Conservation (phyloP, 2,888 invertebrate genomes). For the Apodemia duryi region DNA sequence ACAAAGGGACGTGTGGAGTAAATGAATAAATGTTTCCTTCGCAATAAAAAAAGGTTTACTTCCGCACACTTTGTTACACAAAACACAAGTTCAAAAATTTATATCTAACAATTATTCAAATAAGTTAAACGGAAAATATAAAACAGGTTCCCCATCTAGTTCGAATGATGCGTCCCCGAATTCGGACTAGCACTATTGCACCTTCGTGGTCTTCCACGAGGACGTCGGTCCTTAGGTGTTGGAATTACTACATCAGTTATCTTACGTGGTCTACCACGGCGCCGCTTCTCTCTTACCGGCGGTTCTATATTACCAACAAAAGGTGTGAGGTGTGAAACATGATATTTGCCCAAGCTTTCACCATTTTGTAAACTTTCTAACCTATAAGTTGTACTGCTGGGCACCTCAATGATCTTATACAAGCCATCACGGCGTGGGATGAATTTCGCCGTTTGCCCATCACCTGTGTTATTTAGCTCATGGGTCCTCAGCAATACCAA, state of each 20-base stretch:
- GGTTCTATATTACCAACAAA: background rate
- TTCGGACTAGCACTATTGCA: background rate
- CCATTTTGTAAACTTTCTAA: slow-evolving; percentile 2
- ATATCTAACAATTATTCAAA: no score
- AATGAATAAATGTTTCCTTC: no score
- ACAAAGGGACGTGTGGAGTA: no score
- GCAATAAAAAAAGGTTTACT: no score
- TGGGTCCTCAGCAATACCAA: slow-evolving; percentile 21
- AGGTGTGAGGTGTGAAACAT: slow-evolving; percentile 14
- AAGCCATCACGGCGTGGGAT: slow-evolving; percentile 18
- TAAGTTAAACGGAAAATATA: no score
- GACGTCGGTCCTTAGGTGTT: no score
- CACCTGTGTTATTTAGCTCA: slow-evolving; percentile 5
- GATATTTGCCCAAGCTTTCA: slow-evolving; percentile 9
- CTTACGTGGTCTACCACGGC: slow-evolving; percentile 2
- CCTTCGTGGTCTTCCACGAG: no score
- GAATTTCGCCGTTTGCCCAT: slow-evolving; percentile 17
- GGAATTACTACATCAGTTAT: background rate
- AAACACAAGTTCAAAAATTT: no score
- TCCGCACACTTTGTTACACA: no score
- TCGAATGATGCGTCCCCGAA: background rate
- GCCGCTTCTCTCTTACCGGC: background rate
- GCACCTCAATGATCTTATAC: background rate
- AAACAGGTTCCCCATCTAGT: background rate
- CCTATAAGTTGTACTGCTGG: background rate